A percentile compares a stretch with the other conserved stretches of the same genome.
Conservation (phyloP, 2,888 invertebrate species). For the Neria commutata region DNA sequence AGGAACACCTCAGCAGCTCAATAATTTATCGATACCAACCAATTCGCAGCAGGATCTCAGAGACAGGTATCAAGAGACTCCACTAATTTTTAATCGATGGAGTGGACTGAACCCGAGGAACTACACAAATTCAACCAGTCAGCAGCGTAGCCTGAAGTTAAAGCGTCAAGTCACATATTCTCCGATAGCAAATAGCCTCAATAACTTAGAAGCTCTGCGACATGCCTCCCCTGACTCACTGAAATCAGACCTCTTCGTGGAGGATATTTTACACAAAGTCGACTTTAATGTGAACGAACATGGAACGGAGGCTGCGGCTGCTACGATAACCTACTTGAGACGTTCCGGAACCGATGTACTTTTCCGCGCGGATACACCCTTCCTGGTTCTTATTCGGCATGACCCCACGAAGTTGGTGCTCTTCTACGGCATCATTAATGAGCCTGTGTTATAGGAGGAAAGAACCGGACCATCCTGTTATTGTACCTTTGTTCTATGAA, state of each 20-base stretch:
- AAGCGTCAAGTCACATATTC: no score
- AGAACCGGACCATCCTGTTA: no score
- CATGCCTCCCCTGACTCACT: slow-evolving; percentile 64
- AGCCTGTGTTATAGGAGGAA: slow-evolving; percentile 61
- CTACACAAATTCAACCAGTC: background rate
- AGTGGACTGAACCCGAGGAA: background rate
- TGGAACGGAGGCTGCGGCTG: slow-evolving; percentile 72
- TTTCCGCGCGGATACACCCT: slow-evolving; percentile 69
- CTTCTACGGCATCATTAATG: slow-evolving; percentile 72
- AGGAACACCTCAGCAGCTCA: background rate
- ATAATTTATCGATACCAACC: background rate
- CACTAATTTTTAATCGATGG: background rate
- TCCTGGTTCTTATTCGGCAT: slow-evolving; percentile 72
- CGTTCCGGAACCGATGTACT: slow-evolving; percentile 64
- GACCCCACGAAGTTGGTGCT: slow-evolving; percentile 68
- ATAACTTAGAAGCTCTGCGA: slow-evolving; percentile 69
- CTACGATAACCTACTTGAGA: slow-evolving; percentile 65
- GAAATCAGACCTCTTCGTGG: slow-evolving; percentile 63
- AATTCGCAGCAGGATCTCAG: background rate
- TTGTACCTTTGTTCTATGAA: no score
- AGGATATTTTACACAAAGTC: slow-evolving; percentile 69
- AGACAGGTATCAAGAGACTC: background rate
- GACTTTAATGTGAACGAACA: slow-evolving; percentile 69
- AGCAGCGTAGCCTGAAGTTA: background rate
- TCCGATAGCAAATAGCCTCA: slow-evolving; percentile 38